Evolutionary conservation across 2,888 invertebrate genomes (phyloP), one percentile per base, ranked within the genome.

Genomic region (Poecilobothrus nobilitatus): DNA sequence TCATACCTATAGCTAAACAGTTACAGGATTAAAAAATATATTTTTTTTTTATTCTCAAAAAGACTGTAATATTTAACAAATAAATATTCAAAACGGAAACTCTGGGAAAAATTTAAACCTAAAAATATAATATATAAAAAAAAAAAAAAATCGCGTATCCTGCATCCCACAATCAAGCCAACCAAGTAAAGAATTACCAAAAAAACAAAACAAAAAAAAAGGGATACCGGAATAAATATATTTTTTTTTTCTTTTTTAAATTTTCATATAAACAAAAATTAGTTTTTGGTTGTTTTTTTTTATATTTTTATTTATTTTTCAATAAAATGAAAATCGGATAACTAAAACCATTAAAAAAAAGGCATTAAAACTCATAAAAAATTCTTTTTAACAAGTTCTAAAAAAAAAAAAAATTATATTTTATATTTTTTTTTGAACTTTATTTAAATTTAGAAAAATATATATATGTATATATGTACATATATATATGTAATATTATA

Each of bases 311-410:
- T 37, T 37, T 37, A 37, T 37, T 27, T 27, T 37, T 37, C 37
- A 37, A 37, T 37, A 37, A 37, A 37, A 37, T 18, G 53, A 18
- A 53, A 53, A 53, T 53, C 53, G 53, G 53, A 53, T 53, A 53
- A 12, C n/a, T 53, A 53, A 53, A 53, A 53, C 53, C 53, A 53
- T 53, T 12, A 53, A 53, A 53, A 53, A 53, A 53, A 18, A 18
- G 53, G 18, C 53, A 53, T 27, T 27, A 53, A 53, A 53, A 53
- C 2, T 15, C 53, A 53, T 53, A 53, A 53, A 27, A 53, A 53
- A 53, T 53, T 53, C 53, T 53, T n/a, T 53, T 53, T 53, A 53
- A 53, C 53, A 53, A 53, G 53, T 53, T 53, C 53, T 53, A 53
- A 53, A 53, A 53, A 53, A 37, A 37, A 5, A 34, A 34, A 34